A percentile compares a stretch with the other conserved stretches of the same genome.
Conservation (phyloP, 2,888 invertebrate genomes). For the Luperina testacea region DNA sequence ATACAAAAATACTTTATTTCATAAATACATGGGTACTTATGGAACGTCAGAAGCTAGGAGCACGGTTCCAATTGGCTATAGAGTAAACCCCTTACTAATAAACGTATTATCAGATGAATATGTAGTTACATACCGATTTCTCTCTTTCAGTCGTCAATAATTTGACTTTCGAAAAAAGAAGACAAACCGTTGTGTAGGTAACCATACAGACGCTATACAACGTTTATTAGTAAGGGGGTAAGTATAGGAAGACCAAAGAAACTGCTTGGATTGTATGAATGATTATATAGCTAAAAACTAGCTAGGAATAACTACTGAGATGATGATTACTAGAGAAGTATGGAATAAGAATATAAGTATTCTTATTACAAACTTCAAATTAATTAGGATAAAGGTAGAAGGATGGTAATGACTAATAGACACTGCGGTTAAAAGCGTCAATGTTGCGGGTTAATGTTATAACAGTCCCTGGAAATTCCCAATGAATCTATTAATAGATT, state of each 20-base stretch:
- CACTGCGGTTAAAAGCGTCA: background rate
- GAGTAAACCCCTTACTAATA: background rate
- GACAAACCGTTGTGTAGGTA: no score
- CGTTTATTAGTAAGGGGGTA: no score
- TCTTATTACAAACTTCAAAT: no score
- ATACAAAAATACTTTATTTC: background rate
- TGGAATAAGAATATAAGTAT: background rate
- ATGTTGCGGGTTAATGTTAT: background rate
- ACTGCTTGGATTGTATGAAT: background rate
- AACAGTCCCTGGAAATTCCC: background rate
- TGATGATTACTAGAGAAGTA: background rate
- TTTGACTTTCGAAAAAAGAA: no score
- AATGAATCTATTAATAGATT: conserved; percentile 5
- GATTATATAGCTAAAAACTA: background rate
- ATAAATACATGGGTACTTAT: background rate
- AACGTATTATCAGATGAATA: no score
- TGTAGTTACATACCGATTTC: no score
- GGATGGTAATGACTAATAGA: background rate
- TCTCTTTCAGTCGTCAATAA: no score
- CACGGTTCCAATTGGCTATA: background rate
- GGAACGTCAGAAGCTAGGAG: background rate
- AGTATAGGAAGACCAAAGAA: background rate
- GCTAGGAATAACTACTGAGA: no score
- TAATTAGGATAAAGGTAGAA: background rate
- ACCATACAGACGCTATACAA: no score